Conservation (phyloP, 2,888 invertebrate genomes). For the Xylota sylvarum region DNA sequence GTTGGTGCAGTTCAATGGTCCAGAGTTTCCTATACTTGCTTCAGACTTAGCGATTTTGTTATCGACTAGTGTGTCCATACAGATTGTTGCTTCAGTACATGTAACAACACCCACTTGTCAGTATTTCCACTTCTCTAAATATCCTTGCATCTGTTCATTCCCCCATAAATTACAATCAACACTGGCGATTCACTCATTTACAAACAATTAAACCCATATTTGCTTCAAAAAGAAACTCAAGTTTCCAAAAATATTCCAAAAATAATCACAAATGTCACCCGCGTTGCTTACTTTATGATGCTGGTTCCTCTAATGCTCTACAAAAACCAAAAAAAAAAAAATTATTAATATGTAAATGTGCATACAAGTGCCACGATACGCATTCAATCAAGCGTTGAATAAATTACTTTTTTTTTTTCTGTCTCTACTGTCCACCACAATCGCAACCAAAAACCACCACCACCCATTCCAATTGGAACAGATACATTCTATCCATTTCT, state of each 20-base stretch:
- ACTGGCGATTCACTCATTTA: constrained; percentile 55
- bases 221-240: constrained; percentile 25
- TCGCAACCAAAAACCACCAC: constrained; percentile 13
- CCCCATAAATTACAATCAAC: constrained; percentile 70
- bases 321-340: constrained; percentile 11
- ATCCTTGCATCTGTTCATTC: constrained; percentile 56
- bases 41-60: no score
- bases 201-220: constrained; percentile 73
- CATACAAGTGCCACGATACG: constrained; percentile 65
- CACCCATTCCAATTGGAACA: constrained; percentile 21
- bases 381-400: constrained; percentile 73
- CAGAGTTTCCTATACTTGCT: no score
- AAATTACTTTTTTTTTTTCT: constrained; percentile 50
- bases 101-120: no score
- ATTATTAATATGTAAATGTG: constrained; percentile 66
- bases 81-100: no score
- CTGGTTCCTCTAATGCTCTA: constrained; percentile 44
- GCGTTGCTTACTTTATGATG: constrained; percentile 62
- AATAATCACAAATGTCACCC: constrained; percentile 63
- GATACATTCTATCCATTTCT: constrained; percentile 12
- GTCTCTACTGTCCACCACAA: constrained; percentile 51
- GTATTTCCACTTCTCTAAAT: not conserved
- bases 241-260: constrained; percentile 44
- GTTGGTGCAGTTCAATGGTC: no score
- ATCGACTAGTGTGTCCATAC: no score